phyloP scores from a whole-genome alignment of 2,888 invertebrate genomes.

The Caradrina clavipalpis region DNA sequence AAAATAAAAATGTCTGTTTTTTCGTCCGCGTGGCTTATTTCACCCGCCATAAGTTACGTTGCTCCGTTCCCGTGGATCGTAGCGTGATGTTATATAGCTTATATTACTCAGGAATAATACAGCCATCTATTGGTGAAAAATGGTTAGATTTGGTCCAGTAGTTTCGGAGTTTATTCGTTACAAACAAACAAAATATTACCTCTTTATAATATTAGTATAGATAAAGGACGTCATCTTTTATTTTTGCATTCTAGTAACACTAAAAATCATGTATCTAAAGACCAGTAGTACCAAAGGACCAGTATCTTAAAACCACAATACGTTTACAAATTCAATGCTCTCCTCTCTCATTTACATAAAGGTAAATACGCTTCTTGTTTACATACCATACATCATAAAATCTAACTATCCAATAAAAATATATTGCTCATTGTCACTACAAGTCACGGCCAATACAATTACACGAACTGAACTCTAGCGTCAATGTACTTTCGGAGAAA shows the following conservation, averaged over 20 bases:
- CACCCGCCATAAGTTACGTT: too few species aligned
- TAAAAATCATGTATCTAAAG: not conserved
- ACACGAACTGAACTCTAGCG: slow-evolving; percentile 8
- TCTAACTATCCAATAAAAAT: slow-evolving; percentile 3
- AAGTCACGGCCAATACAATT: slow-evolving; percentile 54
- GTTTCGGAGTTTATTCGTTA: too few species aligned
- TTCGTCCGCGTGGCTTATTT: too few species aligned
- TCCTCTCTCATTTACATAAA: not conserved
- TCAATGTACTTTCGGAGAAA: slow-evolving; percentile 49
- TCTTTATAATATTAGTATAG: too few species aligned
- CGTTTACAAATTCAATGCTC: not conserved
- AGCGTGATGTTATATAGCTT: too few species aligned
- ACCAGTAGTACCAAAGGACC: not conserved
- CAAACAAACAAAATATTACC: too few species aligned
- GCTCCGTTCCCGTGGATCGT: too few species aligned
- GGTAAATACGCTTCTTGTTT: slow-evolving; percentile 6
- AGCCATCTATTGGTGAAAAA: too few species aligned
- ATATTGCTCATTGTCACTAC: slow-evolving; percentile 2
- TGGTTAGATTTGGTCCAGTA: too few species aligned
- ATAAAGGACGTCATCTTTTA: slow-evolving; percentile 5
- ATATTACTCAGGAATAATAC: too few species aligned
- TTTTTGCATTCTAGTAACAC: not conserved
- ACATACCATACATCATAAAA: slow-evolving; percentile 8
- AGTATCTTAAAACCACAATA: not conserved
- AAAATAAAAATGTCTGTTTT: slow-evolving; percentile 13